phyloP scores from a whole-genome alignment of 2,797 vertebrate genomes.

The Rousettus madagascariensis region DNA sequence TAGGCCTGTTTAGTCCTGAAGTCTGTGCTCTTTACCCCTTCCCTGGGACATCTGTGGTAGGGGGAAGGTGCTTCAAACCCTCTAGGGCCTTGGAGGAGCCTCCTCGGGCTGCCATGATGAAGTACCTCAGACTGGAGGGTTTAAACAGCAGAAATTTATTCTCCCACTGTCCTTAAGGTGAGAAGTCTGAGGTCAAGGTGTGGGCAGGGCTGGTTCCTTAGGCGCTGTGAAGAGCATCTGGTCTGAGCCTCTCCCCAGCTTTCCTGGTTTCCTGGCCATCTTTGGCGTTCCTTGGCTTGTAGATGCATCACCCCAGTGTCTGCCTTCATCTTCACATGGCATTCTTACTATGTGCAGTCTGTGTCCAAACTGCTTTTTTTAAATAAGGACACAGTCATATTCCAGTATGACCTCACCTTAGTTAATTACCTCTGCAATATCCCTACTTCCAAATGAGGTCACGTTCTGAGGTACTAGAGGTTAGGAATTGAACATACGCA shows the following conservation, averaged over 20 bases:
- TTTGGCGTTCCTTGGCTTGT: background rate
- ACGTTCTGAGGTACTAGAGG: background rate
- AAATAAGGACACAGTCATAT: background rate
- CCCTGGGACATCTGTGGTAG: no score
- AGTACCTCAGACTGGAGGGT: background rate
- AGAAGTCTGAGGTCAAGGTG: background rate
- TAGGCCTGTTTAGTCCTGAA: background rate
- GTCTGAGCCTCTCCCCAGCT: background rate
- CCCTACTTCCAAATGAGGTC: background rate
- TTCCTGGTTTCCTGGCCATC: fast-evolving
- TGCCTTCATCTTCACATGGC: background rate
- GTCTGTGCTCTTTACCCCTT: background rate
- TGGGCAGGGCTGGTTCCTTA: background rate
- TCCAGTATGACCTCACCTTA: background rate
- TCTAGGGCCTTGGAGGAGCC: background rate
- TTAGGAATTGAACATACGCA: background rate
- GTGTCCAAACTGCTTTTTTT: background rate
- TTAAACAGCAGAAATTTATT: background rate
- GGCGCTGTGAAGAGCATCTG: background rate
- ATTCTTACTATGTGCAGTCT: background rate
- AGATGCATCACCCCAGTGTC: background rate
- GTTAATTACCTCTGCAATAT: background rate
- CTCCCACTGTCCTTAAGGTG: background rate
- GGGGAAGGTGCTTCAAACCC: background rate
- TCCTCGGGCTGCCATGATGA: no score